Conservation (phyloP, 2,888 invertebrate genomes). For the Leucophenga montana region DNA sequence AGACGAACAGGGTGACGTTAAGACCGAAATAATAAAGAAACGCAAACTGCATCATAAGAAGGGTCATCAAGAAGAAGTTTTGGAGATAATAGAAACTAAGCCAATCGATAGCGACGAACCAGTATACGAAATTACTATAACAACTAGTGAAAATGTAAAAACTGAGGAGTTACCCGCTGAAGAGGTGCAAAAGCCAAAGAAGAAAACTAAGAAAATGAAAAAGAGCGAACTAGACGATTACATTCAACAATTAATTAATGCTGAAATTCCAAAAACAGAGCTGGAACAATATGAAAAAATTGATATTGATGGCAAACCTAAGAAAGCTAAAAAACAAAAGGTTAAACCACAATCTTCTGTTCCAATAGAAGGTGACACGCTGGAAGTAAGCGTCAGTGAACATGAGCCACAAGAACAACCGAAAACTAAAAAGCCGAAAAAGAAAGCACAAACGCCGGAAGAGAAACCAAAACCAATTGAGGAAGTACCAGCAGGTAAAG, state of each 20-base stretch:
- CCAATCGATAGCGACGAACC: constrained; percentile 69
- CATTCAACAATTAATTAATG: constrained; percentile 69
- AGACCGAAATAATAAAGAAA: constrained; percentile 63
- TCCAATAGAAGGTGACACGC: constrained; percentile 49
- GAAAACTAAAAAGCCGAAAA: constrained; percentile 49
- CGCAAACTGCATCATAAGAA: constrained; percentile 69
- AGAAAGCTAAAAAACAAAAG: constrained; percentile 63
- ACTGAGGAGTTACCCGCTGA: constrained; percentile 35
- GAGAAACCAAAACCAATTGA: constrained; percentile 39
- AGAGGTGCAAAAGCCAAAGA: constrained; percentile 52
- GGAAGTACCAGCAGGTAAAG: constrained; percentile 40
- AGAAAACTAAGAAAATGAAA: constrained; percentile 63
- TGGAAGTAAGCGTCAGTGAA: constrained; percentile 58
- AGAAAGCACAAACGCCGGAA: constrained; percentile 34
- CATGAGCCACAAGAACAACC: constrained; percentile 54
- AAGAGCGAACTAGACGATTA: constrained; percentile 70
- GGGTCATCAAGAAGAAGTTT: constrained; percentile 72
- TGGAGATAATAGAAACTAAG: constrained; percentile 70
- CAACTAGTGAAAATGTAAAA: constrained; percentile 65
- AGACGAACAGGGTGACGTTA: constrained; percentile 52
- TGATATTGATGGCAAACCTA: constrained; percentile 67
- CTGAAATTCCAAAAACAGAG: constrained; percentile 71
- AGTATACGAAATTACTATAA: constrained; percentile 72
- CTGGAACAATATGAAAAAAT: constrained; percentile 73
- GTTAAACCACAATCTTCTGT: constrained; percentile 40